These are phyloP conservation scores for Ciona savignyi DNA, from an alignment of 23 tunicate genomes.

Conservation along the genomic window DNA sequence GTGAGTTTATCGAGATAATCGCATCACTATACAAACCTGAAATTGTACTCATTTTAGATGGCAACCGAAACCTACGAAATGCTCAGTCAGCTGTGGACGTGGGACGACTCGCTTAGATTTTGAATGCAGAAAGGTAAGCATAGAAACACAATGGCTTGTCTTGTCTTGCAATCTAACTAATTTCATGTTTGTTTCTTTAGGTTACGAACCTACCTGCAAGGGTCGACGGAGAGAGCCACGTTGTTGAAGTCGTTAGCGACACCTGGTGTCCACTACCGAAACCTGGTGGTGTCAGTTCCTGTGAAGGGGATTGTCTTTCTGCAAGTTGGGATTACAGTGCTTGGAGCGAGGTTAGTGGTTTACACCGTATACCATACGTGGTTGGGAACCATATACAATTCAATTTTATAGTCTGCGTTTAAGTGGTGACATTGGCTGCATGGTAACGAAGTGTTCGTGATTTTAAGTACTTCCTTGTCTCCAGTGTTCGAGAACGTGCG, in stretches of 20 bases:
- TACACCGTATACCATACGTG: no score
- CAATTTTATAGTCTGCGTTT: no score
- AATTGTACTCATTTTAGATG: conserved; percentile 31
- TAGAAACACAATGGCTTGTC: no score
- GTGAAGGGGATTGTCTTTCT: conserved; percentile 73
- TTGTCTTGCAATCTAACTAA: not conserved
- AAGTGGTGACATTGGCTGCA: no score
- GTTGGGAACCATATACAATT: no score
- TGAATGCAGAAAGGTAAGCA: conserved; percentile 48
- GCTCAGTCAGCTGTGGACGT: conserved; percentile 64
- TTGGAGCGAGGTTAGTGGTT: conserved; percentile 64
- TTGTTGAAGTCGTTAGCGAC: conserved; percentile 35
- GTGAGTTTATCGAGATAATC: conserved; percentile 18
- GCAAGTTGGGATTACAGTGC: conserved; percentile 58
- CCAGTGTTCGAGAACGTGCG: conserved; percentile 74
- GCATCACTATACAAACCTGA: not conserved
- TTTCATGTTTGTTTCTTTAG: conserved; percentile 5
- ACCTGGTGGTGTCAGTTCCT: conserved; percentile 30
- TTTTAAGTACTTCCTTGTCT: not conserved
- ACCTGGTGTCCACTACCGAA: conserved; percentile 44
- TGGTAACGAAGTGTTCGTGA: no score
- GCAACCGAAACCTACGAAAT: conserved; percentile 39
- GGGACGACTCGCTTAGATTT: conserved; percentile 25
- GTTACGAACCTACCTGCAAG: conserved; percentile 8
- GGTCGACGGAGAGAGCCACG: conserved; percentile 1